Conservation (phyloP, 2,888 invertebrate genomes). For the Chymomyza procnemis region DNA sequence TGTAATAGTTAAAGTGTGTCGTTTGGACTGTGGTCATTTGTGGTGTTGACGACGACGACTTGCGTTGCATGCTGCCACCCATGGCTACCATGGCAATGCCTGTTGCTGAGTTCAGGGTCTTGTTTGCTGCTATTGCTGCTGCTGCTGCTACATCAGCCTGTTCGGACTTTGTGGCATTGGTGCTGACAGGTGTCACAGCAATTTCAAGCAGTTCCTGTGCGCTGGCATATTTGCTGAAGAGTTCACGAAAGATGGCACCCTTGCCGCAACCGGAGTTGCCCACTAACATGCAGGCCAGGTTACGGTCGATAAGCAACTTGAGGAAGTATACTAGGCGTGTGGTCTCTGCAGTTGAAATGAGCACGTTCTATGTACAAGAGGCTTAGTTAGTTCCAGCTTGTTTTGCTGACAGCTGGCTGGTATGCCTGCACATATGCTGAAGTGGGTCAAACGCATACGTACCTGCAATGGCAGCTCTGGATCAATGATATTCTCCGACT, state of each 20-base stretch:
- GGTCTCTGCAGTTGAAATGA: constrained; percentile 94
- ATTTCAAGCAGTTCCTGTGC: constrained; percentile 79
- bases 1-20: constrained; percentile 90
- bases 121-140: no score
- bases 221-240: constrained; percentile 77
- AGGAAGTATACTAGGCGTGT: constrained; percentile 92
- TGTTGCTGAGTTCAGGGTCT: constrained; percentile 6
- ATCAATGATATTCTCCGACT: constrained; percentile 81
- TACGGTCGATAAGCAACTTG: constrained; percentile 87
- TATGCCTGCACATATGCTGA: neutral
- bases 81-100: neutral
- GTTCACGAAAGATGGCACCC: constrained; percentile 90
- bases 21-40: constrained; percentile 68
- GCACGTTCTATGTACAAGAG: constrained; percentile 81
- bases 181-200: constrained; percentile 82
- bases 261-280: constrained; percentile 95
- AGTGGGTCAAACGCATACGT: constrained; percentile 25
- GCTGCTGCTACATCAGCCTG: constrained; percentile 7
- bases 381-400: neutral
- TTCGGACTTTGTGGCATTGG: constrained; percentile 80
- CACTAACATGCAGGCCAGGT: constrained; percentile 93
- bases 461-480: constrained; percentile 92
- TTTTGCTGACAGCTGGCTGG: neutral
- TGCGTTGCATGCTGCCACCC: constrained; percentile 26
- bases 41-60: constrained; percentile 80